Evolutionary conservation across 2,888 invertebrate genomes (phyloP).

Genomic region (Amphipyra tragopoginis): DNA sequence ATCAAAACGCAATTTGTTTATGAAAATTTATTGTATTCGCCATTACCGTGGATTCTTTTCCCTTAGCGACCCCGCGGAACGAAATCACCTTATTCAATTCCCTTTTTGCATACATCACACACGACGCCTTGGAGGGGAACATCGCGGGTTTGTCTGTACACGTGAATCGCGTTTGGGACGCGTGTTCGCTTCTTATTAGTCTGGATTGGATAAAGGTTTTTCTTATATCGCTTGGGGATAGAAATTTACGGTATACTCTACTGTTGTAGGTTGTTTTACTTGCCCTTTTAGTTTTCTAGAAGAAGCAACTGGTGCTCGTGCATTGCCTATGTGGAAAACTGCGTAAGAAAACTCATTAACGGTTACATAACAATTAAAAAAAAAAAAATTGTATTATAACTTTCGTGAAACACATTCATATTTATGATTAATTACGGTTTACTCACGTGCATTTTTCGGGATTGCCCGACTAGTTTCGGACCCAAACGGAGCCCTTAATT

Average conservation of each 20-base stretch:
- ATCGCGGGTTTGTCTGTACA: conserved; percentile 86
- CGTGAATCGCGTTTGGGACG: conserved; percentile 87
- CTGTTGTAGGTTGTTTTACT: conserved; percentile 14
- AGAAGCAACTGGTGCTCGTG: not conserved
- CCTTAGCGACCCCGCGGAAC: conserved; percentile 86
- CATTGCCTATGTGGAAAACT: too few species aligned
- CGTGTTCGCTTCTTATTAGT: conserved; percentile 88
- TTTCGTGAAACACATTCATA: too few species aligned
- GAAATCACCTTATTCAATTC: conserved; percentile 90
- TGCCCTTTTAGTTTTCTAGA: not conserved
- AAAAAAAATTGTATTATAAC: not conserved
- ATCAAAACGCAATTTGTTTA: conserved; percentile 90
- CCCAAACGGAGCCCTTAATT: too few species aligned
- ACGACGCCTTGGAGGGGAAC: conserved; percentile 83
- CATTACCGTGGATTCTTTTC: conserved; percentile 89
- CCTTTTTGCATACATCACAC: conserved; percentile 90
- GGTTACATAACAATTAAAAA: not conserved
- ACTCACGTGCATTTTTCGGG: too few species aligned
- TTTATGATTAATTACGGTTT: too few species aligned
- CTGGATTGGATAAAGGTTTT: conserved; percentile 85
- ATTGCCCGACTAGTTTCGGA: too few species aligned
- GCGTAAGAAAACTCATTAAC: too few species aligned
- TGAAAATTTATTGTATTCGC: conserved; percentile 90
- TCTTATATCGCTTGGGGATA: conserved; percentile 73
- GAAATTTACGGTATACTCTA: conserved; percentile 47